A percentile compares a stretch with the other conserved stretches of the same genome.
phyloP scores from a whole-genome alignment of 2,797 vertebrate genomes.

The Megalops cyprinoides region DNA sequence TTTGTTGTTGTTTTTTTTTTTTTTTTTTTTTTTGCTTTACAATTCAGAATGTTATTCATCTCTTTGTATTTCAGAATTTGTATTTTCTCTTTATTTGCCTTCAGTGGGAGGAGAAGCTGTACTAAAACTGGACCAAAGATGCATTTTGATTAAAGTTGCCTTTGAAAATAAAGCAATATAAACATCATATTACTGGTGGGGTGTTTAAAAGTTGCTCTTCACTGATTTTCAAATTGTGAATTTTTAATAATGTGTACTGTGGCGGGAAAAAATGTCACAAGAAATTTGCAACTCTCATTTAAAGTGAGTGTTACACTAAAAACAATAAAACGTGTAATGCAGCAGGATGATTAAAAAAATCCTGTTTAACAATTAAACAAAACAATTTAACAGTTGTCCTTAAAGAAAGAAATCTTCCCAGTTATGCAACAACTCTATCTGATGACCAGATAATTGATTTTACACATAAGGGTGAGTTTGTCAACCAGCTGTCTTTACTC shows the following conservation, averaged over 20 bases:
- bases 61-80: neutral
- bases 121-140: constrained; percentile 53
- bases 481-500: neutral
- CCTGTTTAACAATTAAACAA: no score
- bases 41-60: neutral
- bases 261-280: neutral
- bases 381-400: no score
- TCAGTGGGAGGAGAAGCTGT: constrained; percentile 22
- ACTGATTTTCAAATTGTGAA: constrained; percentile 14
- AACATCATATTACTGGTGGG: neutral
- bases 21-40: constrained; percentile 16
- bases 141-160: constrained; percentile 26
- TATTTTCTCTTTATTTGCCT: constrained; percentile 25
- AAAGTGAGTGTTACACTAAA: neutral
- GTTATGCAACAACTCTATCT: neutral
- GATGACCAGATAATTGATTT: neutral
- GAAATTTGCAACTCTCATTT: neutral
- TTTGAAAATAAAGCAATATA: constrained; percentile 33
- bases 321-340: neutral
- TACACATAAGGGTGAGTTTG: no score
- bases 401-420: no score
- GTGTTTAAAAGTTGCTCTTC: neutral
- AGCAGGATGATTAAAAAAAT: neutral
- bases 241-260: neutral
- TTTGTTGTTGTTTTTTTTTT: constrained; percentile 11